Conservation (phyloP, 2,113 vertebrate genomes). For the Spea bombifrons region DNA sequence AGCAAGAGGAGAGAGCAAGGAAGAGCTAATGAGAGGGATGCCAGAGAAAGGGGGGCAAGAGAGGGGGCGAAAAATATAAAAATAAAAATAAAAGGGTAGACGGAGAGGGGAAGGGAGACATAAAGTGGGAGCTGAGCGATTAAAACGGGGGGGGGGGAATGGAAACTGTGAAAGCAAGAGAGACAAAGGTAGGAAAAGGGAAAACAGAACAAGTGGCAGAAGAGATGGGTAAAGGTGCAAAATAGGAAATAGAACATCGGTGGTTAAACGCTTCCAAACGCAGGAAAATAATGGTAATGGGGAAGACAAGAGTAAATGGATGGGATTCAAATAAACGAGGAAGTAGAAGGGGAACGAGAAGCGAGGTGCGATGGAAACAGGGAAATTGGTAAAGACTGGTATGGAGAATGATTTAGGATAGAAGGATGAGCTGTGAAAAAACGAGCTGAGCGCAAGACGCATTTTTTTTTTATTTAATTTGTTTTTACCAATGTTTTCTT, state of each 20-base stretch:
- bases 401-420: background rate
- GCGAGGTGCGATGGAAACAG: background rate
- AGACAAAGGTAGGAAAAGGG: background rate
- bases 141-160: background rate
- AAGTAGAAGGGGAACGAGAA: background rate
- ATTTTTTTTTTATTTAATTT: background rate
- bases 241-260: background rate
- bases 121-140: too few relatives aligned
- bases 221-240: background rate
- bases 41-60: background rate
- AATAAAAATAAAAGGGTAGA: slow-evolving; percentile 3
- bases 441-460: background rate
- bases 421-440: too few relatives aligned
- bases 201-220: background rate
- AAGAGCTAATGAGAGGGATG: slow-evolving; percentile 43
- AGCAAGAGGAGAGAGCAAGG: slow-evolving; percentile 23
- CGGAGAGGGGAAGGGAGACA: background rate
- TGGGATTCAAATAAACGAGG: too few relatives aligned
- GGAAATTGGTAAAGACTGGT: background rate
- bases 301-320: too few relatives aligned
- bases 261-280: too few relatives aligned
- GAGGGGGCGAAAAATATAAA: background rate
- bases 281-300: too few relatives aligned
- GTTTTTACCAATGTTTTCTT: background rate
- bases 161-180: background rate